Conservation (phyloP, 2,113 vertebrate species). For the Arizona elegans region DNA sequence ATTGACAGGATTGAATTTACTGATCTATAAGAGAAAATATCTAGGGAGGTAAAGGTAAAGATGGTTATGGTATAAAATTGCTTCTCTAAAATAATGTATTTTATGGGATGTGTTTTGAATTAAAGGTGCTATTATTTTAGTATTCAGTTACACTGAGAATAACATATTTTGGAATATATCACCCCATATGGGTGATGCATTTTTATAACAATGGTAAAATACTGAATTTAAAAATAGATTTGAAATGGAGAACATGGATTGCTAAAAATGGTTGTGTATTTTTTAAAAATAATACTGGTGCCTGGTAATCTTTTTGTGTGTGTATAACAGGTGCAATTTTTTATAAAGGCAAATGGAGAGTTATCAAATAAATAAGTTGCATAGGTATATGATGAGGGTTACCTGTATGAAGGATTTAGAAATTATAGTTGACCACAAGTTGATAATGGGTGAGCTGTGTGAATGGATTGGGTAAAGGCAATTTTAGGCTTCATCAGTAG, state of each 20-base stretch:
- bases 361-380: not conserved
- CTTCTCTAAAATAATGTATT: not conserved
- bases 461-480: not conserved
- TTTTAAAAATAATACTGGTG: not conserved
- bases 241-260: not conserved
- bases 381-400: not conserved
- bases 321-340: not conserved
- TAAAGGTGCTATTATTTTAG: not conserved
- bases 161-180: not conserved
- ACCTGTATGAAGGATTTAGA: not conserved
- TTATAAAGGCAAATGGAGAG: not conserved
- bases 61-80: not conserved
- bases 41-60: slow-evolving; percentile 16
- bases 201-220: not conserved
- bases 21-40: slow-evolving; percentile 27
- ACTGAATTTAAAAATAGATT: not conserved
- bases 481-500: not conserved
- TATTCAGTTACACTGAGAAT: not conserved
- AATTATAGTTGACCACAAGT: not conserved
- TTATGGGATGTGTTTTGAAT: not conserved
- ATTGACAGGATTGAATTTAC: slow-evolving; percentile 47
- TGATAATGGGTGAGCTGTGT: not conserved
- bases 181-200: not conserved
- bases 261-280: not conserved
- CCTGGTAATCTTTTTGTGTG: not conserved